Evolutionary conservation across 2,113 vertebrate genomes (phyloP), one percentile per base, ranked within the genome.

Genomic region (Hydropotes inermis): DNA sequence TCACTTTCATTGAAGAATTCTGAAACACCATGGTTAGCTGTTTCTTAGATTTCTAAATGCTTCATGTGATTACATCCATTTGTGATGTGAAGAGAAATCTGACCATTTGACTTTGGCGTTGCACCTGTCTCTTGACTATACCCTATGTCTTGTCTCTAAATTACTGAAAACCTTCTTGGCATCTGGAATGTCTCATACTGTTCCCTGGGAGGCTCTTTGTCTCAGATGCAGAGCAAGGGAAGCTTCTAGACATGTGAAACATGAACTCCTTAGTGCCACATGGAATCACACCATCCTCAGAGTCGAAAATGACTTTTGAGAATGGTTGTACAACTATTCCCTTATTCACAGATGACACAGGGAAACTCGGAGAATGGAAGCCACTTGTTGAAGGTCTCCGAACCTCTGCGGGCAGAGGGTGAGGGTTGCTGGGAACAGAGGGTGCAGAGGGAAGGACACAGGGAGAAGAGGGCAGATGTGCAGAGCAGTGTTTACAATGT

Each of bases 291-390:
- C 36, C 33, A 10, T n/a, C 50, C 27, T 60, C 4, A 19, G 27
- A 50, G 1, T 7, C 43, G 45, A 13, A 58, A 90, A 15, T 25
- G 28, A 12, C 6, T 36, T 96, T 52, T 10, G 7, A 21, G 33
- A 36, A 25, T 30, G 13, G 16, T 43, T 55, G 39, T 36, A 33
- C 70, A 58, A 15, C 17, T 54, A 1, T 8, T 33, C 45, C 50
- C 36, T 76, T 47, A 8, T 10, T 50, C 28, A n/a, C n/a, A 30
- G 89, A 6, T 13, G 36, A 30, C 25, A n/a, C 36, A 45, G 6
- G 9, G 6, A 36, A 45, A 21, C 28, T 27, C 0, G 0, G 27
- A 13, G 7, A n/a, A 57, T 1, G 8, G 12, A 30, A n/a, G n/a
- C 14, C 27, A 1, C 36, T n/a, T 14, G 25, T 9, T 12, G 2